Evolutionary conservation across 1,140 invertebrate species (phyloP), one percentile per base, ranked within the genome.

Genomic region (Diachasma alloeum): DNA sequence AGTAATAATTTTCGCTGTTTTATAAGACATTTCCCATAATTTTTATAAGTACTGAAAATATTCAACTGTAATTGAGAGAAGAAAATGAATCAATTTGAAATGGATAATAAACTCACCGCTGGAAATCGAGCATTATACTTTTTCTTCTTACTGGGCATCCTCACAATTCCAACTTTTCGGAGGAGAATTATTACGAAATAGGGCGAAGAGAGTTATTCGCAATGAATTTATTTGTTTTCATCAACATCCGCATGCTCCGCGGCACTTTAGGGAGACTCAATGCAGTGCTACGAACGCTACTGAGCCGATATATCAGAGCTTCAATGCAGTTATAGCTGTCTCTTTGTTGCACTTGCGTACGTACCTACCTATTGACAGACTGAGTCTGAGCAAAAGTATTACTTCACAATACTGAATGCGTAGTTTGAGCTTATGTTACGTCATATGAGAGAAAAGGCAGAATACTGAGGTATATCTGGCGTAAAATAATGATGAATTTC

Each of bases 81-180:
- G 31, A 19, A 44, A 63, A 39, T 11, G 22, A 67, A 72, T 42
- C 76, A 79, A 78, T 36, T 37, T 44, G 74, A 63, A 36, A 63
- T 17, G 67, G 44, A 39, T 15, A 11, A 77, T 48, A 72, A 83
- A 91, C 95, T 95, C 92, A 98, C 97, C 81, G 96, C 96, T 83
- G 97, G 97, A 91, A 98, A 98, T 87, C 97, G 93, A 19, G 96
- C 95, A 91, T 97, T 98, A 87, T 97, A 98, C 93, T 97, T 97
- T 92, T 97, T 97, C 92, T 98, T 98, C 90, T 98, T 98, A 81
- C 95, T 97, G 22, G 97, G 97, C 97, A 98, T 98, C 71, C 26
- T 72, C 6, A 53, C n/a, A 9, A 42, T 42, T 53, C 48, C 2
- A 53, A n/a, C 15, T 53, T 19, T 17, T 19, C 9, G 6, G 1